Evolutionary conservation across 2,113 vertebrate genomes (phyloP).

Genomic region (Edolisoma coerulescens): DNA sequence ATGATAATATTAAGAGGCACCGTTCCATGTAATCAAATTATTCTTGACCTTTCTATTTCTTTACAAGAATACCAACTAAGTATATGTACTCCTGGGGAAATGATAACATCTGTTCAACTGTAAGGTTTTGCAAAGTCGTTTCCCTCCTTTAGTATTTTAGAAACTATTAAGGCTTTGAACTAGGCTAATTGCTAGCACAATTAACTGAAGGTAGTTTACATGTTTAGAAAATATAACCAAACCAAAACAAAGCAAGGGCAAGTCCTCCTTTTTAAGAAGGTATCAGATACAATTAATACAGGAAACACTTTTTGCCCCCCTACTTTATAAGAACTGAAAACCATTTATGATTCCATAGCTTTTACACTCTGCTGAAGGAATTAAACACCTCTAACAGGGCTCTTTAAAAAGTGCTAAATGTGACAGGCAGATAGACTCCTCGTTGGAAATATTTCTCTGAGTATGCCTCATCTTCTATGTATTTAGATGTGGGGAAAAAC

Average conservation of each 20-base stretch:
- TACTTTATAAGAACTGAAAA: not conserved
- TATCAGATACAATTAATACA: not conserved
- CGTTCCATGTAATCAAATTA: conserved; percentile 46
- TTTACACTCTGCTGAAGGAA: not conserved
- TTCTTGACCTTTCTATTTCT: conserved; percentile 27
- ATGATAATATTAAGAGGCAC: conserved; percentile 18
- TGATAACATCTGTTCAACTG: conserved; percentile 11
- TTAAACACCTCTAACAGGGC: not conserved
- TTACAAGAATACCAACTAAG: conserved; percentile 31
- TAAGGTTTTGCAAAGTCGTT: conserved; percentile 9
- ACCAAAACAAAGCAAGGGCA: not conserved
- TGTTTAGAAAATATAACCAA: not conserved
- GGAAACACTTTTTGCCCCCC: not conserved
- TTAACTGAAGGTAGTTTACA: not conserved
- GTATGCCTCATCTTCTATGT: not conserved
- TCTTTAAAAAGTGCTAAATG: not conserved
- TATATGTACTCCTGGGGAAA: not conserved
- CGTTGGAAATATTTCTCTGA: not conserved
- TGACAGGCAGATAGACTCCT: not conserved
- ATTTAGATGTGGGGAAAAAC: not conserved
- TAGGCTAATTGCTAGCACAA: not conserved
- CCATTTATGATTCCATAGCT: not conserved
- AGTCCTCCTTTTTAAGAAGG: not conserved
- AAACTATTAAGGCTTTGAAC: not conserved
- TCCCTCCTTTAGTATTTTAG: not conserved